Evolutionary conservation across 2,888 invertebrate species (phyloP), one percentile per base, ranked within the genome.

Genomic region (Ommatoiulus sabulosus): DNA sequence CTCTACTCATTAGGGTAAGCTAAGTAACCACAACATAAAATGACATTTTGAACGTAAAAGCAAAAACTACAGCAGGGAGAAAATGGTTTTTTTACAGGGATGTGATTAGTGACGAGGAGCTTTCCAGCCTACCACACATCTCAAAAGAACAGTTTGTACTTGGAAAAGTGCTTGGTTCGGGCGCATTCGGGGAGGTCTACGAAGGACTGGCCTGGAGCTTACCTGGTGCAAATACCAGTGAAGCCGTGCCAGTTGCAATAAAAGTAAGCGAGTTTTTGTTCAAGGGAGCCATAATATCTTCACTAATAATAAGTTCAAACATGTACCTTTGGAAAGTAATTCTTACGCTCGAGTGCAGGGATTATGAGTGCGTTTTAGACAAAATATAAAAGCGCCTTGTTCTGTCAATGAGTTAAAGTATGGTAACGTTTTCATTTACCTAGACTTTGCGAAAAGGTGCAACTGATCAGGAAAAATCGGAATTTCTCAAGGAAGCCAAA

Each of bases 121-220:
- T 97, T 90, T 95, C 96, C 3, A 94, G 95, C 87, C 92, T 98
- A 89, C 98, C 98, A 0, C 97, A 97, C 92, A 96, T 99, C 89
- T 94, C 95, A 63, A 95, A 97, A 89, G 96, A 96, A 90, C 97
- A 98, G 92, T 96, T 99, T 89, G 96, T 96, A 0, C 93, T 98
- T 46, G 96, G 95, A 17, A 97, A 97, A 92, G 97, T 98, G 92
- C 94, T 99, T 88, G 99, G 99, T 0, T 97, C 97, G 89, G 99
- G 99, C 0, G 98, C 98, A 0, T 99, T 99, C 92, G 99, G 99
- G 0, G 98, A 99, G 93, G 99, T 99, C 0, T 98, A 97, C 92
- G 97, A 98, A 93, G 99, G 99, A 0, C 94, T 96, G 89, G 97
- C 97, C 0, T 94, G 95, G 90, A 95, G 96, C 90, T 93, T 96